These are phyloP conservation scores for Drosophila albomicans DNA, from an alignment of 1,140 invertebrate species.

Conservation along the genomic window DNA sequence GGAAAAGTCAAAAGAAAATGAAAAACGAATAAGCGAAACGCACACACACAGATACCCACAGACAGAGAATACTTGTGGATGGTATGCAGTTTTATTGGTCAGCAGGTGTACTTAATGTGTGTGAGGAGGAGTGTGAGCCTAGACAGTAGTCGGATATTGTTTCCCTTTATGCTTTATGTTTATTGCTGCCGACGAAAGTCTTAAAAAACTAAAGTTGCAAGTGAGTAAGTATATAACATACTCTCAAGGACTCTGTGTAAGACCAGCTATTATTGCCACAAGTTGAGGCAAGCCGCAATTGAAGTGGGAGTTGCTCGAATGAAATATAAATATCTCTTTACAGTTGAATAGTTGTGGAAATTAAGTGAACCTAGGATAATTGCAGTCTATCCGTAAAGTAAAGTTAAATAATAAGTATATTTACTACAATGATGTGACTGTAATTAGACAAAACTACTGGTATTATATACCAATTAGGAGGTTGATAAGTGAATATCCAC, in stretches of 20 bases:
- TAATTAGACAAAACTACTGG: neutral
- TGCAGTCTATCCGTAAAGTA: neutral
- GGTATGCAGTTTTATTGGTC: slow-evolving; percentile 41
- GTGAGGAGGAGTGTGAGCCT: neutral
- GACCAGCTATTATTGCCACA: slow-evolving; percentile 19
- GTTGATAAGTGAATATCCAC: neutral
- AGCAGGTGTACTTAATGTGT: slow-evolving; percentile 19
- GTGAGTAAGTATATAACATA: slow-evolving; percentile 5
- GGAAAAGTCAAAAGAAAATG: slow-evolving; percentile 23
- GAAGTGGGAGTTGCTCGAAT: neutral
- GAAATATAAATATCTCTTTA: neutral
- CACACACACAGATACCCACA: slow-evolving; percentile 6
- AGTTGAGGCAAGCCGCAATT: neutral
- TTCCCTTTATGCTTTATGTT: slow-evolving; percentile 43
- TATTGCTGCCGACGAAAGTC: slow-evolving; percentile 33
- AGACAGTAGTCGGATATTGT: slow-evolving; percentile 22
- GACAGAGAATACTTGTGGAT: neutral
- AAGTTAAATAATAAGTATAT: neutral
- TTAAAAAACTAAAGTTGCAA: slow-evolving; percentile 31
- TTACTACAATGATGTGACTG: neutral
- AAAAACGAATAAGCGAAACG: slow-evolving; percentile 12
- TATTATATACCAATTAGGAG: neutral
- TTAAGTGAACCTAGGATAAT: neutral
- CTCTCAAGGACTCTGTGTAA: slow-evolving; percentile 8
- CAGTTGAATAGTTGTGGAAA: neutral